phyloP scores from a whole-genome alignment of 2,888 invertebrate genomes.

The Macropis europaea region DNA sequence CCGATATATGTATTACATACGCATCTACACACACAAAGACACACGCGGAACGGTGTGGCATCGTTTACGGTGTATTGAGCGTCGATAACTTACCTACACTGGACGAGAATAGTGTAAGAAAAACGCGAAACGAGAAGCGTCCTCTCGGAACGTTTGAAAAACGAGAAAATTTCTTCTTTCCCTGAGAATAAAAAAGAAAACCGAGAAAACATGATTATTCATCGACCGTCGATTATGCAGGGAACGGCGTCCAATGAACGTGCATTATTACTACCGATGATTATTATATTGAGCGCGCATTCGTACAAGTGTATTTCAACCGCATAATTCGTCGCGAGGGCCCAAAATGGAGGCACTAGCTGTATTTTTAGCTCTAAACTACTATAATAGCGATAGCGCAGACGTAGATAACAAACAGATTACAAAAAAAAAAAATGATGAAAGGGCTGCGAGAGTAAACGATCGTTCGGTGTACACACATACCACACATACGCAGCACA shows the following conservation, averaged over 20 bases:
- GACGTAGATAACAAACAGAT: slow-evolving; percentile 39
- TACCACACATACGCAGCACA: slow-evolving; percentile 24
- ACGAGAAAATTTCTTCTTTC: slow-evolving; percentile 10
- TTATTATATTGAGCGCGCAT: slow-evolving; percentile 47
- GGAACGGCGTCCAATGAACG: slow-evolving; percentile 64
- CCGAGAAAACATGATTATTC: neutral
- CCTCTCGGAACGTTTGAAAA: slow-evolving; percentile 30
- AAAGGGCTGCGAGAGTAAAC: slow-evolving; percentile 40
- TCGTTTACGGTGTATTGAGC: slow-evolving; percentile 44
- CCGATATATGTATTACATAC: slow-evolving; percentile 46
- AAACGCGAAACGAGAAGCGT: neutral
- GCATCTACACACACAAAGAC: slow-evolving; percentile 38
- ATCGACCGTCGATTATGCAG: slow-evolving; percentile 45
- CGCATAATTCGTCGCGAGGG: slow-evolving; percentile 60
- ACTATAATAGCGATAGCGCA: slow-evolving; percentile 61
- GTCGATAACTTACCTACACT: slow-evolving; percentile 46
- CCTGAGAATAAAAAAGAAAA: neutral
- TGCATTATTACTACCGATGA: slow-evolving; percentile 67
- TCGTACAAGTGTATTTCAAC: slow-evolving; percentile 49
- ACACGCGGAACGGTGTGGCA: slow-evolving; percentile 24
- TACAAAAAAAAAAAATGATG: slow-evolving; percentile 33
- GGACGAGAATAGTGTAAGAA: slow-evolving; percentile 11
- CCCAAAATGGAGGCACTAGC: slow-evolving; percentile 58
- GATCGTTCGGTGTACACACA: slow-evolving; percentile 38
- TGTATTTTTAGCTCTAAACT: slow-evolving; percentile 63